These are phyloP conservation scores for Dendrolimus punctatus DNA, from an alignment of 1,140 invertebrate genomes.

Conservation along the genomic window DNA sequence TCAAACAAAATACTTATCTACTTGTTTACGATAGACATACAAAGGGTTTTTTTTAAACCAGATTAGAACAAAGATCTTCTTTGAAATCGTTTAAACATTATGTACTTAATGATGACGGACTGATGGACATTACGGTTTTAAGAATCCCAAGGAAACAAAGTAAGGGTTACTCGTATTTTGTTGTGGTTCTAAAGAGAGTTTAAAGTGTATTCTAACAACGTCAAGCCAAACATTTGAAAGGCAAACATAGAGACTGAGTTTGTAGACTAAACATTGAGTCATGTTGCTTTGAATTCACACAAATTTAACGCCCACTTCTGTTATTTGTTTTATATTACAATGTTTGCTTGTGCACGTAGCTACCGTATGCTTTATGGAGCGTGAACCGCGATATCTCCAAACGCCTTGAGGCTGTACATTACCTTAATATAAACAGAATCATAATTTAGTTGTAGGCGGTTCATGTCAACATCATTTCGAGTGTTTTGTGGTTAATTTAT, in stretches of 20 bases:
- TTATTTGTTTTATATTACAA: slow-evolving; percentile 36
- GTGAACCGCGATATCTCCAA: slow-evolving; percentile 43
- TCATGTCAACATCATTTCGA: background rate
- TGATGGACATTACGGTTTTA: no score
- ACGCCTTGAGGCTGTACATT: slow-evolving; percentile 20
- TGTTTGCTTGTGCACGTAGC: slow-evolving; percentile 21
- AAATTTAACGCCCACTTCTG: slow-evolving; percentile 22
- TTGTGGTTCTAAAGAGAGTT: slow-evolving; percentile 2
- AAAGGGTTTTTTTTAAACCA: background rate
- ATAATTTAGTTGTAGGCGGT: slow-evolving; percentile 10
- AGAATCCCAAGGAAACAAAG: background rate
- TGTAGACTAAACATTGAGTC: slow-evolving; percentile 30
- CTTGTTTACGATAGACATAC: no score
- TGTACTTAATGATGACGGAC: no score
- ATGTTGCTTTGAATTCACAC: slow-evolving; percentile 28
- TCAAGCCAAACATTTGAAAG: slow-evolving; percentile 16
- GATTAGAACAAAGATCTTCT: background rate
- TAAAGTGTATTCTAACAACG: slow-evolving; percentile 2
- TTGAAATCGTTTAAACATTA: no score
- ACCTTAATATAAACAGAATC: slow-evolving; percentile 18
- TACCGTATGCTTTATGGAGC: slow-evolving; percentile 45
- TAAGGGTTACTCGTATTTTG: slow-evolving; percentile 2
- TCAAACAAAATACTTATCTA: no score
- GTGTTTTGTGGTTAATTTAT: slow-evolving; percentile 2
- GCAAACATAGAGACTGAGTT: slow-evolving; percentile 24